Base-by-base conservation (phyloP, 2,113 vertebrate genomes). In the Urocolius indicus region DNA sequence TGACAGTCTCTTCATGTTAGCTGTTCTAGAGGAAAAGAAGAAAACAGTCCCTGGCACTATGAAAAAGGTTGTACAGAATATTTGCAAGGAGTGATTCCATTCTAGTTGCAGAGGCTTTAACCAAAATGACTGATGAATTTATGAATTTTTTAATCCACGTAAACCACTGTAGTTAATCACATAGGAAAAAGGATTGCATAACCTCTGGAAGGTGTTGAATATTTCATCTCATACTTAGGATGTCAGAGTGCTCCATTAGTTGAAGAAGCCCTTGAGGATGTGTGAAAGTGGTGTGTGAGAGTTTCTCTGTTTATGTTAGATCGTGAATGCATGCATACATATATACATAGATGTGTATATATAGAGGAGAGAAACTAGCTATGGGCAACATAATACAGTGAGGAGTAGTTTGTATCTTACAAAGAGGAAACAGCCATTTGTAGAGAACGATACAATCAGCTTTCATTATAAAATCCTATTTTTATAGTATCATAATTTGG, bases 101-200 rank as follows among this genome's bases (percentile, higher is more conserved):
- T 92, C 66, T 95, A 85, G 49, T 34, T 89, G 82, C 51, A 89
- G 75, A 94, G 75, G 41, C 26, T 76, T 96, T 93, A 95, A 89
- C 73, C 16, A 80, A 30, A 69, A 90, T 45, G 79, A 80, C 58
- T 87, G 65, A 91, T 90, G 24, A 55, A 22, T 88, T 93, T 85
- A 96, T 97, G 80, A 95, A 95, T 95, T 85, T 97, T 97, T 96
- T 84, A 97, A 86, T 93, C 77, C 63, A 7, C 66, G 54, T 83
- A 95, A 91, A 93, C 69, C 71, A 80, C 48, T 80, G 24, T 49
- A 90, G 59, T 75, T 95, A 94, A 95, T 97, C 96, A 94, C 94
- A 89, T 72, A 84, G 26, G 76, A 51, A 38, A 73, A 93, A 55
- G 55, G 59, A 57, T 95, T 96, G 87, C 90, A 62, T 96, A 97